Evolutionary conservation across 2,888 invertebrate genomes (phyloP).

Genomic region (Drosophila neutralis): DNA sequence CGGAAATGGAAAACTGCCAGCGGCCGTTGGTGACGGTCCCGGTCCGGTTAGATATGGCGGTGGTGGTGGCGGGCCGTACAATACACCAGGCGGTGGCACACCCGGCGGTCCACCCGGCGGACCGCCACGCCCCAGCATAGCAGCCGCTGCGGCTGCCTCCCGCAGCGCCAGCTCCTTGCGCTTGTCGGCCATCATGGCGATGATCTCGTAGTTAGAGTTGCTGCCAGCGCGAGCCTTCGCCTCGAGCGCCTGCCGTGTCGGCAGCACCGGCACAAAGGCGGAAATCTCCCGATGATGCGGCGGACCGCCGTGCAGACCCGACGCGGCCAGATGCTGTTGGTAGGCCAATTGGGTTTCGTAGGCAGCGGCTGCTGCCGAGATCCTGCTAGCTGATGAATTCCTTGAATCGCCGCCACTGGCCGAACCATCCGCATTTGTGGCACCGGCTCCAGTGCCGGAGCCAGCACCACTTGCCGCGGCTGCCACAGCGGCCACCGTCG

Average conservation of each 20-base stretch:
- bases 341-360: conserved; percentile 89
- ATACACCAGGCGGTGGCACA: conserved; percentile 86
- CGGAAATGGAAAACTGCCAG: conserved; percentile 88
- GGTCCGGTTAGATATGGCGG: conserved; percentile 88
- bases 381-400: conserved; percentile 84
- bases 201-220: conserved; percentile 89
- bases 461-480: conserved; percentile 67
- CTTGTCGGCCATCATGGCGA: conserved; percentile 96
- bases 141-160: conserved; percentile 89
- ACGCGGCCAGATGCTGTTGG: conserved; percentile 88
- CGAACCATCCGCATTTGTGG: conserved; percentile 41
- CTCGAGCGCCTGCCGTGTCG: conserved; percentile 89
- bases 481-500: conserved; percentile 83
- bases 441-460: conserved; percentile 79
- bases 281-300: conserved; percentile 91
- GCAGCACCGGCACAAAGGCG: conserved; percentile 95
- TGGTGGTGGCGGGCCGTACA: conserved; percentile 88
- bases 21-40: conserved; percentile 88
- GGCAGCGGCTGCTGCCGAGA: conserved; percentile 78
- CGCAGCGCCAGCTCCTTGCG: conserved; percentile 92
- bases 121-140: conserved; percentile 88
- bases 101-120: conserved; percentile 86
- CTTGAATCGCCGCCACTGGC: conserved; percentile 74
- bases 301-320: conserved; percentile 75
- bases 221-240: conserved; percentile 87